Conservation (phyloP, 2,797 vertebrate species). For the Halcyon leucocephala region DNA sequence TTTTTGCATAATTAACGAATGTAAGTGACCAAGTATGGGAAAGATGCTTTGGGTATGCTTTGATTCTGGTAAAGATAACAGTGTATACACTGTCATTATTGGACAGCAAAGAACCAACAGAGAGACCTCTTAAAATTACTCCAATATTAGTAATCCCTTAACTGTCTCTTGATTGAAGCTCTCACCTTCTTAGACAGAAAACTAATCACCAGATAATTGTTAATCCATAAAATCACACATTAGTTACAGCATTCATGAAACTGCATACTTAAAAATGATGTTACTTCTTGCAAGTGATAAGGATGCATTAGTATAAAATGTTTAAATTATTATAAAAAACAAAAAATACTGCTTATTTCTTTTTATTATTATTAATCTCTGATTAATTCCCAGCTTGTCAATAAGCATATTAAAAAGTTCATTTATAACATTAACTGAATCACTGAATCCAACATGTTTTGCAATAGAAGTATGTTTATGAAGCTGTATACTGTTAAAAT, state of each 20-base stretch:
- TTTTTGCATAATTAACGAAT: not conserved
- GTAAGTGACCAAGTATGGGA: not conserved
- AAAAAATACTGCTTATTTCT: not conserved
- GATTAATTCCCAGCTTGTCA: not conserved
- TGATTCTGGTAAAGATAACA: not conserved
- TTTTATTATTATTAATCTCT: not conserved
- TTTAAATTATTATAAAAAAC: not conserved
- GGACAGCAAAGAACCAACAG: not conserved
- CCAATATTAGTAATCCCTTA: not conserved
- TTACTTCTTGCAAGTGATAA: not conserved
- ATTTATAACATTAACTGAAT: not conserved
- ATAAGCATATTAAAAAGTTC: not conserved
- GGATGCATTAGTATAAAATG: not conserved
- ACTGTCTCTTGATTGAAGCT: not conserved
- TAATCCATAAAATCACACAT: conserved; percentile 9
- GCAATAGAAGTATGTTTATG: not conserved
- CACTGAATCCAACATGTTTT: not conserved
- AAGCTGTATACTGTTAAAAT: not conserved
- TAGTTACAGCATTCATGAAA: not conserved
- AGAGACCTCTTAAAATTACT: not conserved
- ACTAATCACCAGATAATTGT: not conserved
- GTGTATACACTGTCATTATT: accelerated
- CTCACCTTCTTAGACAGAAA: not conserved
- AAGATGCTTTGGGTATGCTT: not conserved
- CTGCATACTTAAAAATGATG: not conserved